Base-by-base conservation (phyloP, 2,113 vertebrate species). In the Balaenoptera acutorostrata region DNA sequence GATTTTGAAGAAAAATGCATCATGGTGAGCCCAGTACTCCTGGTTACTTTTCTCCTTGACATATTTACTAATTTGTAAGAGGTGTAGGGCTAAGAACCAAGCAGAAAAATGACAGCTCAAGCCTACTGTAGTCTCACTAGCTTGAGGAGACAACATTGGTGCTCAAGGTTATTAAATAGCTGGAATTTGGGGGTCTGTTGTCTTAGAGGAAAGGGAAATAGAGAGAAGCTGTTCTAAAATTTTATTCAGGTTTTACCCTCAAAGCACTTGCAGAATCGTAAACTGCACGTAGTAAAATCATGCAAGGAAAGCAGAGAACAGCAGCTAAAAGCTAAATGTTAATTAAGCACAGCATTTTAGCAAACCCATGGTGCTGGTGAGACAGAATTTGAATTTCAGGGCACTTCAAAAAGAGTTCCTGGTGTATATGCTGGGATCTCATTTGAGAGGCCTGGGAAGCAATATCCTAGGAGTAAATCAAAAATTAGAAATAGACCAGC, bases 371-470 rank as follows among this genome's bases (percentile, higher is more conserved):
- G 20, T 83, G 72, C 66, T 64, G 66, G 39, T 17, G 68, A 95
- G 44, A 71, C 20, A 80, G 41, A 95, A 86, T 92, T 89, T 92
- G 81, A 93, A 95, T 95, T 82, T 77, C 31, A 82, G 39, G 63
- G 25, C 39, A 77, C 61, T 97, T 88, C 52, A 66, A 88, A 95
- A 36, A 78, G 29, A 10, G 6, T 52, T 83, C 8, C 68, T 64
- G 27, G 59, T 57, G 61, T 68, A n/a, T 33, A 64, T 80, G 31
- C n/a, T 49, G 87, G 18, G 21, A 68, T 46, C 21, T n/a, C 27
- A 11, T 78, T n/a, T 57, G 41, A 81, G 66, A 90, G 41, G 8
- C 20, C 8, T 12, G 1, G 49, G 52, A 72, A 17, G 23, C 33
- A 80, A 20, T 31, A 44, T 72, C 27, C 18, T 52, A 11, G 39